Base-by-base conservation (phyloP, 1,140 invertebrate species). In the Streblospio benedicti region DNA sequence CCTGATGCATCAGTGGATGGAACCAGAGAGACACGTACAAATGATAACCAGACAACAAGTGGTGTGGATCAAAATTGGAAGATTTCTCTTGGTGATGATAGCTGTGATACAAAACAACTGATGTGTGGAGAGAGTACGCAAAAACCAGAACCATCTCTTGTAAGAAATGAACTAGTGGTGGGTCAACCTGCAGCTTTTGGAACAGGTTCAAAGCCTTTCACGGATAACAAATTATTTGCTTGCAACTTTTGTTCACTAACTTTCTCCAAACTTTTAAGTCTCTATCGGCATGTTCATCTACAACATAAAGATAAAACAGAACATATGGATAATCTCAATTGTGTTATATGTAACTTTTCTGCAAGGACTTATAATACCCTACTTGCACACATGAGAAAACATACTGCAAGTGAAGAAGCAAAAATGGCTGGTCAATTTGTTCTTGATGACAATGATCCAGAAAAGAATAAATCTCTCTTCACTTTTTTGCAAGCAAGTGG, bases 241-340 rank as follows among this genome's bases (percentile, higher is more conserved):
- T 76, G 75, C 50, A 73, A 73, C 56, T 69, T 74, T 57, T 76
- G 75, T 54, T 69, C 71, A 31, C 75, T 76, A 73, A 76, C 68
- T 51, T 76, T 76, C 67, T 54, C 69, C 4, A 75, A 74, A 55
- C 61, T 76, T 41, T 66, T 76, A 27, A 75, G 73, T 60, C 63
- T 76, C 25, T 76, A 75, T 59, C 75, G 76, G 59, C 75, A 76
- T 57, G 56, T 76, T 33, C 70, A 75, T 55, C 67, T 68, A 9
- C 73, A 75, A 55, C 75, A 76, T 43, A 64, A 64, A 12, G 68
- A 72, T 61, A 71, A 71, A 4, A 41, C 66, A 6, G 63, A 63
- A 12, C 57, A 51, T 0, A 60, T 59, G 2, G 66, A 67, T 49
- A 68, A 69, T 23, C 71, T 65, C 54, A 61, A 64, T 6, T 76